Conservation (phyloP, 2,888 invertebrate genomes). For the Chrysopilus asiliformis region DNA sequence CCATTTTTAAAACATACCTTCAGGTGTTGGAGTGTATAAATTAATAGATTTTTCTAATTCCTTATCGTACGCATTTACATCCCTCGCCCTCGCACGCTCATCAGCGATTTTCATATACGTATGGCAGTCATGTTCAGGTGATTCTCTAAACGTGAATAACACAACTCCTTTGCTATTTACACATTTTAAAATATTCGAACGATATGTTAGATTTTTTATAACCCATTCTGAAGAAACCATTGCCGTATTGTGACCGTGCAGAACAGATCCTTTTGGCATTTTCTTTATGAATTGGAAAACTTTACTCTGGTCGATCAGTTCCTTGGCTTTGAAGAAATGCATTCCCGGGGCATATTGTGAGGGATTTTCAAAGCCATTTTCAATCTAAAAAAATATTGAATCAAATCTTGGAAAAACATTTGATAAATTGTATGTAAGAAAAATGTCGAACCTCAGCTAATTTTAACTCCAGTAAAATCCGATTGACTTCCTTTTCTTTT, state of each 20-base stretch:
- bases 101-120: slow-evolving; percentile 24
- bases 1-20: slow-evolving; percentile 19
- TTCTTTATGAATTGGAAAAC: slow-evolving; percentile 44
- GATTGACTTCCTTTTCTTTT: slow-evolving; percentile 2
- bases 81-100: slow-evolving; percentile 32
- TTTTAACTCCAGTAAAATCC: background rate
- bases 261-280: slow-evolving; percentile 46
- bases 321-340: slow-evolving; percentile 42
- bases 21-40: slow-evolving; percentile 41
- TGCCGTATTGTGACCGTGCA: slow-evolving; percentile 44
- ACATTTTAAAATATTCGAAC: slow-evolving; percentile 30
- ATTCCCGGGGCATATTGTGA: slow-evolving; percentile 40
- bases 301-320: slow-evolving; percentile 40
- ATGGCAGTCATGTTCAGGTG: slow-evolving; percentile 18
- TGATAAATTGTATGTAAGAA: no score
- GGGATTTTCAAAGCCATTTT: slow-evolving; percentile 27
- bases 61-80: slow-evolving; percentile 38
- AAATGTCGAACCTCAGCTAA: slow-evolving; percentile 1
- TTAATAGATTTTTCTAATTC: slow-evolving; percentile 44
- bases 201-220: slow-evolving; percentile 40
- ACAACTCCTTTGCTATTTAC: slow-evolving; percentile 28
- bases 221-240: slow-evolving; percentile 41
- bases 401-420: no score
- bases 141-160: slow-evolving; percentile 27
- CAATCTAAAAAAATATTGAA: slow-evolving; percentile 19